Conservation (phyloP, 2,113 vertebrate genomes). For the Phalacrocorax brasilianus region DNA sequence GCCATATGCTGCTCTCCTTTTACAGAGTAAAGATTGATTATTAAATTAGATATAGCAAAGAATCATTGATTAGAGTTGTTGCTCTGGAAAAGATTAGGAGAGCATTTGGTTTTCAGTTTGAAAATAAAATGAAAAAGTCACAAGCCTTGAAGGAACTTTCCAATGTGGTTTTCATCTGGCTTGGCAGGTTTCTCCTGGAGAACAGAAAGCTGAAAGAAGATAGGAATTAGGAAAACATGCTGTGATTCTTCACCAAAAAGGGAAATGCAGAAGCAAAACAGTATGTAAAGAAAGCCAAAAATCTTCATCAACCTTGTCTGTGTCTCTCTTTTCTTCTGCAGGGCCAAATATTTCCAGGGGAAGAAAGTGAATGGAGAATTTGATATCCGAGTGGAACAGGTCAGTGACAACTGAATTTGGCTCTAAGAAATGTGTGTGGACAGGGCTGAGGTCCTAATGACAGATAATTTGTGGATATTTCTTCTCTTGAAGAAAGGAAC, state of each 20-base stretch:
- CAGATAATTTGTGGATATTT: background rate
- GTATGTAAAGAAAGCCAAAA: background rate
- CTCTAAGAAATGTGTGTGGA: background rate
- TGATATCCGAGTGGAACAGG: conserved; percentile 96
- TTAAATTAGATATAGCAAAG: background rate
- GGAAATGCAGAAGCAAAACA: background rate
- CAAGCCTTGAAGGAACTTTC: conserved; percentile 45
- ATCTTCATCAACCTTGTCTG: background rate
- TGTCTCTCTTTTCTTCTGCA: conserved; percentile 58
- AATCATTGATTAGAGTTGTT: background rate
- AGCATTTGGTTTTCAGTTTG: conserved; percentile 22
- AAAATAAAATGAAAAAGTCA: conserved; percentile 18
- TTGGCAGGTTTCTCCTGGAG: conserved; percentile 10
- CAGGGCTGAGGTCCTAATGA: background rate
- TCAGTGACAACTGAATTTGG: conserved; percentile 60
- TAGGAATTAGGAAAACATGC: conserved; percentile 4
- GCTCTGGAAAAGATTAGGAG: conserved; percentile 27
- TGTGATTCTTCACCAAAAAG: background rate
- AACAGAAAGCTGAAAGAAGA: conserved; percentile 13
- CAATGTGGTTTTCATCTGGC: conserved; percentile 36
- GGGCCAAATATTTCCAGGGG: conserved; percentile 92
- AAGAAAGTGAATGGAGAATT: conserved; percentile 93
- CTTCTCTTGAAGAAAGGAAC: background rate
- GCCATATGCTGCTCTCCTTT: background rate
- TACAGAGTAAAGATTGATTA: background rate